A percentile compares a stretch with the other conserved stretches of the same genome.
Evolutionary conservation across 2,888 invertebrate genomes (phyloP).

Genomic region (Hydraecia micacea): DNA sequence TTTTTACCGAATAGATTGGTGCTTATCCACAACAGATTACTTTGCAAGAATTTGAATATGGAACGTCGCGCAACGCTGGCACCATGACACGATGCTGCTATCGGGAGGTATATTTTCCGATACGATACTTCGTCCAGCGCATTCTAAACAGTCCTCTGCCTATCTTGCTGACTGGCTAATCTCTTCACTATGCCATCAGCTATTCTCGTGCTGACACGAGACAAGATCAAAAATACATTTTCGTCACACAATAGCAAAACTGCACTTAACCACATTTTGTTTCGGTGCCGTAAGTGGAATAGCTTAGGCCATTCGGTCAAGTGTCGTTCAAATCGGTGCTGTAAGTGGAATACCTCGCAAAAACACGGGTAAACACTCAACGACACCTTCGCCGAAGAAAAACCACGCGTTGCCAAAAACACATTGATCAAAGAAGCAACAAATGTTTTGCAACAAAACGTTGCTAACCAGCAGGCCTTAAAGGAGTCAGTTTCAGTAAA

Average conservation of each 20-base stretch:
- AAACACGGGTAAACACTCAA: not conserved
- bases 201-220: not conserved
- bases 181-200: not conserved
- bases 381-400: not conserved
- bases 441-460: not conserved
- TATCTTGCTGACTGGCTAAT: not conserved
- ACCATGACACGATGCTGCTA: not conserved
- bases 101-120: not conserved
- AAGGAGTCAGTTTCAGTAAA: constrained; percentile 45
- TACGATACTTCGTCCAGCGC: not conserved
- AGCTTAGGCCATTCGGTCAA: not conserved
- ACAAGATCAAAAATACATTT: not conserved
- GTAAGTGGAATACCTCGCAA: not conserved
- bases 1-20: not conserved
- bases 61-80: not conserved
- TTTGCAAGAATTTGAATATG: constrained; percentile 23
- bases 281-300: not conserved
- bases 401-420: not conserved
- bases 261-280: not conserved
- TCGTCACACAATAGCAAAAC: not conserved
- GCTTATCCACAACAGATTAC: constrained; percentile 7
- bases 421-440: not conserved
- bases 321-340: not conserved
- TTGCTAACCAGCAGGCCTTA: constrained; percentile 2
- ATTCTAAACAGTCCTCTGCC: not conserved